Base-by-base conservation (phyloP, 2,797 vertebrate species). In the Syndactyla subalaris region DNA sequence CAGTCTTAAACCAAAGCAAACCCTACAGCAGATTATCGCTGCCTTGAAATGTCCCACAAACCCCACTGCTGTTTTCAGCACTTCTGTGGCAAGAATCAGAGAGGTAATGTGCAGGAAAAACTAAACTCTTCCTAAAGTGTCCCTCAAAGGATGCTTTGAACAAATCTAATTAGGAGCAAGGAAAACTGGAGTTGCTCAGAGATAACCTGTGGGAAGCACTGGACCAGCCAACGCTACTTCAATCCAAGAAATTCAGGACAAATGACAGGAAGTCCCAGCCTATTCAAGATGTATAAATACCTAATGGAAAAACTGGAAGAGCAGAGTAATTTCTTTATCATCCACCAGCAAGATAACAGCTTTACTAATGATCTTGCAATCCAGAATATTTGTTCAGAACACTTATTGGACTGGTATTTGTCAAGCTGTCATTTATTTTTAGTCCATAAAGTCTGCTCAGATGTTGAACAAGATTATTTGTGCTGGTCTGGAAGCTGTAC, bases 91-190 rank as follows among this genome's bases (percentile, higher is more conserved):
- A 68, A 72, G 46, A 75, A 86, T 43, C 34, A 2, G 0, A 85
- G 51, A 66, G 39, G 6, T 8, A 2, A 70, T 4, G 16, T 0
- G 0, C 4, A 68, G 18, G 13, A 63, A 83, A 76, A 79, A 9
- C 0, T 27, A 92, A 96, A 82, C 36, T 78, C 62, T 94, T 95
- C 68, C 32, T 94, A 38, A 95, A 92, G 22, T 73, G 72, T 83
- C 45, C 46, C 11, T 12, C 83, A 83, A 70, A 89, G 20, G 61
- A 89, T 43, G 46, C n/a, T 73, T 93, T 57, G 21, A 70, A 36
- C 30, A 76, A 62, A 65, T 48, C 41, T 57, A 77, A 68, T 48
- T 6, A 81, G 22, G 8, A 0, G 0, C 30, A 85, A 62, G 36
- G 46, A 90, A 82, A 80, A 58, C 17, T 74, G 57, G 49, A 63